Evolutionary conservation across 2,113 vertebrate species (phyloP).

Genomic region (Gopherus flavomarginatus): DNA sequence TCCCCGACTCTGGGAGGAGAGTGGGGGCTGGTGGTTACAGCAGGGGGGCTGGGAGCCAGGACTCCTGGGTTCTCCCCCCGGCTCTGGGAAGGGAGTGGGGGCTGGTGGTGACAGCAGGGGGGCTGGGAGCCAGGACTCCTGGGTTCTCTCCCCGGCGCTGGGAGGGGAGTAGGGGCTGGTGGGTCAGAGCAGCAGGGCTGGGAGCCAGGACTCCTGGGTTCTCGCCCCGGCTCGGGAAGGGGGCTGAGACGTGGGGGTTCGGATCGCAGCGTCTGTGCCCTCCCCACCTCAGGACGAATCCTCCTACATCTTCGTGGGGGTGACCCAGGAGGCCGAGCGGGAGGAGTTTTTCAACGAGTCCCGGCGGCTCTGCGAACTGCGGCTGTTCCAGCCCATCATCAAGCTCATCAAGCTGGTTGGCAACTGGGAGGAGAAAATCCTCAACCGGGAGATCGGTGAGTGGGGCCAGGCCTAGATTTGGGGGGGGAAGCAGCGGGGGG

Average conservation of each 20-base stretch:
- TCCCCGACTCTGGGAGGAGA: too few relatives aligned
- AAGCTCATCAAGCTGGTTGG: conserved; percentile 83
- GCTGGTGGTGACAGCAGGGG: too few relatives aligned
- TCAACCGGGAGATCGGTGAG: conserved; percentile 84
- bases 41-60: too few relatives aligned
- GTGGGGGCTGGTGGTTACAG: too few relatives aligned
- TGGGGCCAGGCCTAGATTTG: not conserved
- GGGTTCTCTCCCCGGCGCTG: too few relatives aligned
- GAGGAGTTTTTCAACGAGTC: conserved; percentile 86
- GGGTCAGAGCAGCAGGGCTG: not conserved
- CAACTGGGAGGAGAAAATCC: conserved; percentile 85
- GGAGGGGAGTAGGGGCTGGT: not conserved
- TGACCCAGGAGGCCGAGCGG: conserved; percentile 85
- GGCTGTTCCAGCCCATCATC: conserved; percentile 85
- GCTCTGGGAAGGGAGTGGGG: not conserved
- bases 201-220: not conserved
- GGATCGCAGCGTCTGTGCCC: not conserved
- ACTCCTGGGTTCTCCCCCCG: not conserved
- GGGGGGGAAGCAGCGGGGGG: not conserved
- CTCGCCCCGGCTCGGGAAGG: too few relatives aligned
- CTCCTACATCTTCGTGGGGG: conserved; percentile 85
- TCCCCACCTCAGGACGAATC: conserved; percentile 79
- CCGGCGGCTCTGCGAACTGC: conserved; percentile 80
- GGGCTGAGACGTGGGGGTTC: too few relatives aligned
- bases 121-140: too few relatives aligned